phyloP scores from a whole-genome alignment of 2,888 invertebrate genomes.

The Drosophila colorata region DNA sequence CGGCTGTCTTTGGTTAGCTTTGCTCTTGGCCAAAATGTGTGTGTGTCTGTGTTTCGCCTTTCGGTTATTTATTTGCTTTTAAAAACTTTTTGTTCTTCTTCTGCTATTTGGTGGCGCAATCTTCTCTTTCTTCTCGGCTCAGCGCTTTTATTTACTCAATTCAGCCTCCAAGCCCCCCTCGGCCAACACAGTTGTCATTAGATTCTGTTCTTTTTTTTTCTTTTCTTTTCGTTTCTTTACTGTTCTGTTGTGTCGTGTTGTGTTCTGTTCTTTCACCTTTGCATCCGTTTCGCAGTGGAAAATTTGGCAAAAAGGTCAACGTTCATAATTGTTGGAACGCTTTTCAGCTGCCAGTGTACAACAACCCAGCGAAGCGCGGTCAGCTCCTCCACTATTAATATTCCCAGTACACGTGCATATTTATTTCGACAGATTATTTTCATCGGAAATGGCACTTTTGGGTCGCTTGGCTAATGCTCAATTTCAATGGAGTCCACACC shows the following conservation, averaged over 20 bases:
- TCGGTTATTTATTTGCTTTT: constrained; percentile 55
- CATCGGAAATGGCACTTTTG: constrained; percentile 51
- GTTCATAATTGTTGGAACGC: constrained; percentile 67
- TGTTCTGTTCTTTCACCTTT: constrained; percentile 69
- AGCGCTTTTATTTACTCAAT: constrained; percentile 43
- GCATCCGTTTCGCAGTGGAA: constrained; percentile 54
- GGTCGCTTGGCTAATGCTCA: constrained; percentile 26
- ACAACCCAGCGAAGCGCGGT: constrained; percentile 50
- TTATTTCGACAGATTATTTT: constrained; percentile 44
- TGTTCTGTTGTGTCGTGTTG: constrained; percentile 3
- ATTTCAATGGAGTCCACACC: constrained; percentile 31
- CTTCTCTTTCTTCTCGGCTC: constrained; percentile 41
- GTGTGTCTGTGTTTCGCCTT: constrained; percentile 28
- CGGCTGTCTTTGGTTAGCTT: constrained; percentile 9
- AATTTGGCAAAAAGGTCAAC: constrained; percentile 73
- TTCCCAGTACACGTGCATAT: constrained; percentile 11
- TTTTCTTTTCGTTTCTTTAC: constrained; percentile 16
- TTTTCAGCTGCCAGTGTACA: constrained; percentile 23
- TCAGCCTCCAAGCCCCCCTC: background rate
- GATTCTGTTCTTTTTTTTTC: constrained; percentile 31
- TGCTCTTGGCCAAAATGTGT: constrained; percentile 55
- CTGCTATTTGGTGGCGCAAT: constrained; percentile 33
- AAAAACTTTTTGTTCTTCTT: constrained; percentile 42
- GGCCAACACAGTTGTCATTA: constrained; percentile 43
- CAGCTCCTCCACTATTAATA: constrained; percentile 8